These are phyloP conservation scores for Prionailurus viverrinus DNA, from an alignment of 2,113 vertebrate species.

Conservation along the genomic window DNA sequence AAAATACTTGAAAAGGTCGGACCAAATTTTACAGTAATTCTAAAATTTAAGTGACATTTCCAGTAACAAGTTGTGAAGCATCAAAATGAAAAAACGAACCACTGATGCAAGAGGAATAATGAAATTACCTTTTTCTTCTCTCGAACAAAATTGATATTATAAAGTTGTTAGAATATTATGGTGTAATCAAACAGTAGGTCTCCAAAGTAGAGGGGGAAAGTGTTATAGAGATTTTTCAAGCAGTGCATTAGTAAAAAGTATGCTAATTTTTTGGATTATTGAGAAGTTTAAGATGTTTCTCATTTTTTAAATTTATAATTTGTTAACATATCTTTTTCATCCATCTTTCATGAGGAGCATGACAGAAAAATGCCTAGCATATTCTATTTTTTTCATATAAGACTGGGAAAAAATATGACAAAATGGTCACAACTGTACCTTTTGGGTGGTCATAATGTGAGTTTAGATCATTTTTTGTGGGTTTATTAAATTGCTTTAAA, in stretches of 20 bases:
- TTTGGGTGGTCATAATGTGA: not conserved
- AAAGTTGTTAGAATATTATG: not conserved
- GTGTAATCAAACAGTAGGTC: not conserved
- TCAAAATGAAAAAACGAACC: not conserved
- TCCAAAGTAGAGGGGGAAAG: not conserved
- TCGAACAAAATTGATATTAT: not conserved
- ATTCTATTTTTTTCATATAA: not conserved
- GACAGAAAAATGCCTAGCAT: not conserved
- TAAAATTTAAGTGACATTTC: slow-evolving; percentile 15
- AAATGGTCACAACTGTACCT: not conserved
- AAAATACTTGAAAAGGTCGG: not conserved
- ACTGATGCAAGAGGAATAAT: not conserved
- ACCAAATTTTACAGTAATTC: not conserved
- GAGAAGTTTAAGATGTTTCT: not conserved
- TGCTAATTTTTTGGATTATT: not conserved
- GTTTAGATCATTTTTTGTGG: not conserved
- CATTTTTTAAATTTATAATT: not conserved
- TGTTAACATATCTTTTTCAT: not conserved
- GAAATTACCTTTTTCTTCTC: not conserved
- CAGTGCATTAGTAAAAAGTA: not conserved
- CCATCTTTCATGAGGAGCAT: not conserved
- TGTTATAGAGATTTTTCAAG: not conserved
- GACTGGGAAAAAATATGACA: not conserved
- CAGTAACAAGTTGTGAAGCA: not conserved
- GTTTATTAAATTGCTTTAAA: slow-evolving; percentile 12